A percentile compares a stretch with the other conserved stretches of the same genome.
These are phyloP conservation scores for Beroe forskalii DNA, from an alignment of 37 sponge, comb jelly and placozoan genomes.

Conservation along the genomic window DNA sequence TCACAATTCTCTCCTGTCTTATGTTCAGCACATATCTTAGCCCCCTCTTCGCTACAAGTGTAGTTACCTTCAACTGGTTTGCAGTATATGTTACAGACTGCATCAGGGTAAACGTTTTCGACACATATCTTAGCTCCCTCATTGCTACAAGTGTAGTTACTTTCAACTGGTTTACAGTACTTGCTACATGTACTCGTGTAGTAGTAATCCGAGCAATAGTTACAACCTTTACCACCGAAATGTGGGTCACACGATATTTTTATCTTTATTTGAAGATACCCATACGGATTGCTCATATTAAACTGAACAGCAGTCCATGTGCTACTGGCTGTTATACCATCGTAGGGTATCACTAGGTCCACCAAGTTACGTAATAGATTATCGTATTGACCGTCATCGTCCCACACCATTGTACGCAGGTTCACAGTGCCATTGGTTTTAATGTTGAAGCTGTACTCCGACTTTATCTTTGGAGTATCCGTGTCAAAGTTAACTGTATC, in stretches of 20 bases:
- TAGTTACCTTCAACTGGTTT: no score
- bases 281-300: background rate
- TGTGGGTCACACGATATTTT: background rate
- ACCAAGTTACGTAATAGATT: background rate
- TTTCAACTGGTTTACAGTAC: background rate
- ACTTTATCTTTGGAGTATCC: background rate
- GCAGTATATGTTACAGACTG: no score
- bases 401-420: background rate
- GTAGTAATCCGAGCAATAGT: conserved; percentile 8
- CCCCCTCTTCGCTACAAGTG: no score
- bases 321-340: background rate
- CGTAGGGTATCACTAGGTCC: background rate
- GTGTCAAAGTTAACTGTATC: background rate
- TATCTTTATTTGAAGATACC: background rate
- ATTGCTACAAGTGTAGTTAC: conserved; percentile 17
- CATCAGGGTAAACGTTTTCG: no score
- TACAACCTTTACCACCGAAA: background rate
- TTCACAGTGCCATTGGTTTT: background rate
- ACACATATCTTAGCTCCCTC: conserved; percentile 1
- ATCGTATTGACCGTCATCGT: background rate
- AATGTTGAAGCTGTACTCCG: background rate
- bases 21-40: no score
- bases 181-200: background rate
- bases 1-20: no score
- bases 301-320: background rate